Base-by-base conservation (phyloP, 2,888 invertebrate genomes). In the Lithophane socia region DNA sequence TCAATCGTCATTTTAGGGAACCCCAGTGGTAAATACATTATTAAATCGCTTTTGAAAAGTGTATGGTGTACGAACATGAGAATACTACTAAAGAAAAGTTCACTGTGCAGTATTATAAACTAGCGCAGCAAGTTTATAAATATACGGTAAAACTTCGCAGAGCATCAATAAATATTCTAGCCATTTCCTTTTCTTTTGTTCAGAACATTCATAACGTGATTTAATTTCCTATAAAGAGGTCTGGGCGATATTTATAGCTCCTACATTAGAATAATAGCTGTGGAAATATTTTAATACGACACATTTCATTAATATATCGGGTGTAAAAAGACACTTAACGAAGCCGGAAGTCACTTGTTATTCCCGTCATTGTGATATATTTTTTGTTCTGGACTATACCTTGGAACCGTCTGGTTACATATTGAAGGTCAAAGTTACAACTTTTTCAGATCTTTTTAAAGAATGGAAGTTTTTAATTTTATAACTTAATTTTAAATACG, bases 151-250 rank as follows among this genome's bases (percentile, higher is more conserved):
- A 49, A n/a, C 18, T 12, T 37, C 12, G 12, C 74, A 44, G 5
- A 44, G 44, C 0, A 61, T 16, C 52, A 61, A 75, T 52, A 68
- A 58, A 67, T 37, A 52, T 61, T 69, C 56, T 0, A 68, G 47
- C 29, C 61, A 69, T 72, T 52, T 70, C 64, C 69, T 21, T 71
- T 74, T 42, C 83, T 79, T 65, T 79, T 77, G 73, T 80, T 64
- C 61, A 4, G 66, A 80, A 54, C 76, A 67, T 84, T 73, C 76
- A 56, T 67, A 80, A 71, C 24, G 66, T 49, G 64, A 47, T 84
- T 70, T 80, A 76, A 83, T 80, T 83, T 83, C 73, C 76, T 80
- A 47, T 61, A 67, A 47, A 52, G 61, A 49, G 47, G 2, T 18
- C 24, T 63, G 49, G 24, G 2, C 2, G 8, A 42, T 54, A 83